These are phyloP conservation scores for Premnoplex brunnescens DNA, from an alignment of 2,797 vertebrate species.

Conservation along the genomic window DNA sequence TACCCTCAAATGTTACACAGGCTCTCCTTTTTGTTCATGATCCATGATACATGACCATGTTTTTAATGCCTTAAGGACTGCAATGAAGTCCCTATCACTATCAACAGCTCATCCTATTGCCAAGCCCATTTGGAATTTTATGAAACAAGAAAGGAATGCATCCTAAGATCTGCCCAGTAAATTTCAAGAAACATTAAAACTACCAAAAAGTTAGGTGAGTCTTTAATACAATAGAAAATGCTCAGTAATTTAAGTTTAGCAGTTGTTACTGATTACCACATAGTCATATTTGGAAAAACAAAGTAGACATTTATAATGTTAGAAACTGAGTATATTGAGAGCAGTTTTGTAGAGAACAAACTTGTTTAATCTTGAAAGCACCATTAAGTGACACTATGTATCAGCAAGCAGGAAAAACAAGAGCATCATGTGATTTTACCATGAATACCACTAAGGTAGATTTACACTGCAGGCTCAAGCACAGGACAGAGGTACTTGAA, in stretches of 20 bases:
- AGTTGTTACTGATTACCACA: background rate
- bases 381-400: conserved; percentile 37
- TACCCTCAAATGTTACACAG: background rate
- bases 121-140: background rate
- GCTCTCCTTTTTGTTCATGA: background rate
- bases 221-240: conserved; percentile 34
- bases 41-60: background rate
- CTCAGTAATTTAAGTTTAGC: background rate
- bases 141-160: background rate
- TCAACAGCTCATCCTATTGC: background rate
- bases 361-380: conserved; percentile 60
- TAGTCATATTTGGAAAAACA: background rate
- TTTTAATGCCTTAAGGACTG: background rate
- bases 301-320: background rate
- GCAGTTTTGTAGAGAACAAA: conserved; percentile 61
- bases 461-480: conserved; percentile 36
- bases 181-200: conserved; percentile 12
- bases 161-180: background rate
- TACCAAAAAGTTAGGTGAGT: background rate
- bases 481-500: conserved; percentile 8
- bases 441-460: conserved; percentile 25
- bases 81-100: background rate
- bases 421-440: background rate
- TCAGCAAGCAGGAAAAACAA: conserved; percentile 37
- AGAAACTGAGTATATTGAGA: conserved; percentile 11